Percentiles rank a stretch among this genome's conserved stretches.
Conservation (phyloP, 2,888 invertebrate genomes). For the Stenodera caucasica region DNA sequence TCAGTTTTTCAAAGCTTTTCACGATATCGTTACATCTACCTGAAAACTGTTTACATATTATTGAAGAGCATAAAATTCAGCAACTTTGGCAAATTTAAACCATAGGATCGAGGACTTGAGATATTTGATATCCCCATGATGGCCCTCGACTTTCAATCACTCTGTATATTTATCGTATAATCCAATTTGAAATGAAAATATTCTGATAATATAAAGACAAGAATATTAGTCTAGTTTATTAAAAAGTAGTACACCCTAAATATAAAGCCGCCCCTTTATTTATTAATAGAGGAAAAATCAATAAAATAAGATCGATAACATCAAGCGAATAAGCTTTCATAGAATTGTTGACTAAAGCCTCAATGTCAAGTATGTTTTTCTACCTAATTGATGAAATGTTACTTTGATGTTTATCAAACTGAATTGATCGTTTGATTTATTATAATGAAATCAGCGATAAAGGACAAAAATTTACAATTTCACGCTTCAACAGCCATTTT, state of each 20-base stretch:
- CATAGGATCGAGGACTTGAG: too few species aligned
- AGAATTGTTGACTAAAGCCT: neutral
- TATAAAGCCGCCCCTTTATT: neutral
- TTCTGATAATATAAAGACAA: too few species aligned
- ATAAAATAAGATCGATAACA: neutral
- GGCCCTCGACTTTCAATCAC: too few species aligned
- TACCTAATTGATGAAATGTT: neutral
- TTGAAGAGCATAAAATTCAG: too few species aligned
- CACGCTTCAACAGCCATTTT: too few species aligned
- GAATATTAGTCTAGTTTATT: neutral
- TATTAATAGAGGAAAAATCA: neutral
- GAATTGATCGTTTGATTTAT: neutral
- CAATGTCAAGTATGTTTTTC: neutral
- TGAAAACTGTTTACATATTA: too few species aligned
- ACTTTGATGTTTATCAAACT: neutral
- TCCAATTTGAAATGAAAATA: neutral
- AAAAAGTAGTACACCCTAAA: constrained; percentile 1
- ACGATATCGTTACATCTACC: too few species aligned
- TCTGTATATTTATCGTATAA: neutral
- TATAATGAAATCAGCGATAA: too few species aligned
- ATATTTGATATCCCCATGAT: too few species aligned
- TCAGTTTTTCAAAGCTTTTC: too few species aligned
- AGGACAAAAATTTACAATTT: neutral
- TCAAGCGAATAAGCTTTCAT: neutral
- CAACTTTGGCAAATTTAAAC: too few species aligned